These are phyloP conservation scores for Steatornis caripensis DNA, from an alignment of 2,113 vertebrate genomes.

Conservation along the genomic window DNA sequence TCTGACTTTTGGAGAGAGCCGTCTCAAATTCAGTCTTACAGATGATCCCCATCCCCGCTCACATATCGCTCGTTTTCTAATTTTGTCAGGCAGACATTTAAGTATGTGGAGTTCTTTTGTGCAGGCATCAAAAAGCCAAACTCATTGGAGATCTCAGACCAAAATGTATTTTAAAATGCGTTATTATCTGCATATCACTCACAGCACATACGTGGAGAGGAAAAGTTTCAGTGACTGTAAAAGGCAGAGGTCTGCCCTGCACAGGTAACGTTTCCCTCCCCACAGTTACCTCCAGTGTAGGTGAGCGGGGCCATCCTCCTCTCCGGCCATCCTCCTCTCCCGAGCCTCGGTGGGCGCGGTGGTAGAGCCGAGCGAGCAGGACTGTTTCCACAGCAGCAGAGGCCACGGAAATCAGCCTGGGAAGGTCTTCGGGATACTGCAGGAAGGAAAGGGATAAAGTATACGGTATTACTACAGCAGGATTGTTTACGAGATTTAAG, in stretches of 20 bases:
- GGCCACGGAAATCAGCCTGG: not conserved
- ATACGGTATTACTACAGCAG: not conserved
- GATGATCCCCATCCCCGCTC: not conserved
- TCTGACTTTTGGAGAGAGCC: not conserved
- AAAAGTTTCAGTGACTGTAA: not conserved
- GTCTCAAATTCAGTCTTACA: not conserved
- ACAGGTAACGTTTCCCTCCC: not conserved
- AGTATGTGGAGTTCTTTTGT: not conserved
- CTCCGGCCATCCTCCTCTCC: not conserved
- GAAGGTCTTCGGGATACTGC: not conserved
- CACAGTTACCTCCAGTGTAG: not conserved
- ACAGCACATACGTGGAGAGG: rapidly evolving
- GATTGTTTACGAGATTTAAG: not conserved
- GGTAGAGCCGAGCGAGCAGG: not conserved
- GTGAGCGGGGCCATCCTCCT: not conserved
- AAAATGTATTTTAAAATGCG: not conserved
- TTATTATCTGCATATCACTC: not conserved
- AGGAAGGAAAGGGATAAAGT: not conserved
- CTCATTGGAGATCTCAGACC: not conserved
- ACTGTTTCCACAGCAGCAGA: not conserved
- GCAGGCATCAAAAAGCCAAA: not conserved
- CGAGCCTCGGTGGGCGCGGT: not conserved
- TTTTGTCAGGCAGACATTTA: not conserved
- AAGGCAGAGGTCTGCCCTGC: not conserved
- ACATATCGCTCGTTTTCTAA: rapidly evolving